Percentiles rank a stretch among this genome's conserved stretches.
phyloP scores from a whole-genome alignment of 2,113 vertebrate species.

The Petrocephalus zakoni region DNA sequence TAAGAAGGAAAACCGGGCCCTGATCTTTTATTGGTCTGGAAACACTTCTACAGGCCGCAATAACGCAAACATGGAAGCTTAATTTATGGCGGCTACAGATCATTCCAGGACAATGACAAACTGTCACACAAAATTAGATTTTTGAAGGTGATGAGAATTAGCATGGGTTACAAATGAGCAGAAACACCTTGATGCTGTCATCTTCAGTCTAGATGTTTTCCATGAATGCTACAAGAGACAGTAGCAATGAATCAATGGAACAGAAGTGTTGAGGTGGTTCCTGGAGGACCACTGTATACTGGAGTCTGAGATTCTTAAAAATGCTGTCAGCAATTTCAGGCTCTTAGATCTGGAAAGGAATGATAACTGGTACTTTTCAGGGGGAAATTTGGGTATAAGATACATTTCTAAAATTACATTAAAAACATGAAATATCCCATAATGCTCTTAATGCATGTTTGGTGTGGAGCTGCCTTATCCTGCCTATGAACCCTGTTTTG shows the following conservation, averaged over 20 bases:
- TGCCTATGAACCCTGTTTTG: neutral
- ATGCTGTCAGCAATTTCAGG: neutral
- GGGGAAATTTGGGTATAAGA: neutral
- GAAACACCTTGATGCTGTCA: neutral
- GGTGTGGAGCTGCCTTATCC: neutral
- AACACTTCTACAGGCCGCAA: neutral
- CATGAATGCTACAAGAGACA: neutral
- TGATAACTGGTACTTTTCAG: neutral
- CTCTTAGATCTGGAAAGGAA: neutral
- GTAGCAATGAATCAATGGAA: neutral
- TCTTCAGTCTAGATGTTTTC: neutral
- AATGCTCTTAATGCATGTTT: neutral
- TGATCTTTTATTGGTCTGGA: neutral
- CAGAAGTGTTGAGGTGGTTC: neutral
- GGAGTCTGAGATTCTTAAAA: neutral
- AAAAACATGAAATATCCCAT: neutral
- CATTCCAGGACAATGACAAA: neutral
- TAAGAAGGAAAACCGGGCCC: too few species aligned
- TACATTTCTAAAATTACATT: neutral
- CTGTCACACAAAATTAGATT: neutral
- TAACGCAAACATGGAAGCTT: neutral
- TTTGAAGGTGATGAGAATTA: neutral
- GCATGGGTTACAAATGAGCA: neutral
- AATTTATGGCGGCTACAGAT: neutral
- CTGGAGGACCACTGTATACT: neutral